Conservation (phyloP, 2,888 invertebrate species). For the Macrophya annulata region DNA sequence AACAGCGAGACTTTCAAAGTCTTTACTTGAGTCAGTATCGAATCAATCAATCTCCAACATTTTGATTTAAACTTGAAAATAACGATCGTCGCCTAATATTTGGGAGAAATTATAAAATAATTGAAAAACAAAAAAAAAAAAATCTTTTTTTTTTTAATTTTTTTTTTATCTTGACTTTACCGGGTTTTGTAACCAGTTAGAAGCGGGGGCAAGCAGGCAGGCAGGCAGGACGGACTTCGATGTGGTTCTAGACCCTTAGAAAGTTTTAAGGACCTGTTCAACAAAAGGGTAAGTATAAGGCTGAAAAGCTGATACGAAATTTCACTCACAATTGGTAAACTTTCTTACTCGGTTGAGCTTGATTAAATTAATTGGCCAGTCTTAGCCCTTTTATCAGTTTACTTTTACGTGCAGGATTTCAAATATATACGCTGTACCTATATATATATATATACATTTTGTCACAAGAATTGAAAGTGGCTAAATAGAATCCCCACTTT, state of each 20-base stretch:
- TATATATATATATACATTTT: too few species aligned
- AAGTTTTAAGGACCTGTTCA: conserved; percentile 48
- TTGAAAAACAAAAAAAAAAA: too few species aligned
- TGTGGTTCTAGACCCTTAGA: conserved; percentile 23
- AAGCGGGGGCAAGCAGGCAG: too few species aligned
- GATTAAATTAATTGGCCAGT: conserved; percentile 39
- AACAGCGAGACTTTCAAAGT: neutral
- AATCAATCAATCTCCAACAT: neutral
- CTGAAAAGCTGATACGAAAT: conserved; percentile 38
- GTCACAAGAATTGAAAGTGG: neutral
- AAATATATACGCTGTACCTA: neutral
- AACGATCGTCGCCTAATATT: neutral
- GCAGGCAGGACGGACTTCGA: neutral
- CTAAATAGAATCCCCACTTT: too few species aligned
- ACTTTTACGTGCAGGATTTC: neutral
- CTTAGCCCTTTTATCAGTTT: neutral
- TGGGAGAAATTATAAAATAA: neutral
- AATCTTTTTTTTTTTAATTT: too few species aligned
- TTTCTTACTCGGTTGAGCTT: conserved; percentile 39
- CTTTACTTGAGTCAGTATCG: neutral
- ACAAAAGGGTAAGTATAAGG: conserved; percentile 13
- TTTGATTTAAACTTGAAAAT: neutral
- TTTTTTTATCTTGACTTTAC: neutral
- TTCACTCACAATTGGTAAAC: conserved; percentile 36
- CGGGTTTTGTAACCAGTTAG: neutral